phyloP scores from a whole-genome alignment of 2,888 invertebrate species.

The Acrobeloides nanus region DNA sequence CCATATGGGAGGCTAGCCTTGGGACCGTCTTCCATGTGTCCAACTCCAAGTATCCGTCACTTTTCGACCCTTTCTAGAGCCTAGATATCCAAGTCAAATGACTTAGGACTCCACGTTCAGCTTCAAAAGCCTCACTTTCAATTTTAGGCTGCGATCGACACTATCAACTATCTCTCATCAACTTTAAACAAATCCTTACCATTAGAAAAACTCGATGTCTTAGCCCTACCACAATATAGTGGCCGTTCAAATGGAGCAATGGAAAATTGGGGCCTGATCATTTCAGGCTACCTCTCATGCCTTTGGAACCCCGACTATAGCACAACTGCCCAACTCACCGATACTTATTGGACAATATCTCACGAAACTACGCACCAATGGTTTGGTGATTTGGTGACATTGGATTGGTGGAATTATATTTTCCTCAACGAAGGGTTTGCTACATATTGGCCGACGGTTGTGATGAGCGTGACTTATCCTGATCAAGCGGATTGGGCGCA shows the following conservation, averaged over 20 bases:
- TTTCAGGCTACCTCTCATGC: conserved; percentile 24
- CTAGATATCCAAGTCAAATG: no score
- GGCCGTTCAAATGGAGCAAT: no score
- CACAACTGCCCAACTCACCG: conserved; percentile 1
- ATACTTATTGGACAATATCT: no score
- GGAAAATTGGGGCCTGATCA: conserved; percentile 34
- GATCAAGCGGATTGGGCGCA: not conserved
- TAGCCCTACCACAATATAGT: conserved; percentile 25
- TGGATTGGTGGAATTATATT: conserved; percentile 36
- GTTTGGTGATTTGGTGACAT: conserved; percentile 40
- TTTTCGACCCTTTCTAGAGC: no score
- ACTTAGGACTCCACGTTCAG: no score
- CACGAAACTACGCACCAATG: conserved; percentile 35
- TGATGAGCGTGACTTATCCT: conserved; percentile 17
- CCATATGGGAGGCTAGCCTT: no score
- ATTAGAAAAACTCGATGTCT: conserved; percentile 16
- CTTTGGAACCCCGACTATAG: conserved; percentile 1
- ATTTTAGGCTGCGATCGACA: conserved; percentile 7
- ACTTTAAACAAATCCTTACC: no score
- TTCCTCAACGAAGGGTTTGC: conserved; percentile 41
- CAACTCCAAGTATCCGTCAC: no score
- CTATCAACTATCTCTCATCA: conserved; percentile 10
- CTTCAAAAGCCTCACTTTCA: no score
- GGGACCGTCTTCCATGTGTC: no score
- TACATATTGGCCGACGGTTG: conserved; percentile 27